Base-by-base conservation (phyloP, 2,797 vertebrate genomes). In the Hyperoplus immaculatus region DNA sequence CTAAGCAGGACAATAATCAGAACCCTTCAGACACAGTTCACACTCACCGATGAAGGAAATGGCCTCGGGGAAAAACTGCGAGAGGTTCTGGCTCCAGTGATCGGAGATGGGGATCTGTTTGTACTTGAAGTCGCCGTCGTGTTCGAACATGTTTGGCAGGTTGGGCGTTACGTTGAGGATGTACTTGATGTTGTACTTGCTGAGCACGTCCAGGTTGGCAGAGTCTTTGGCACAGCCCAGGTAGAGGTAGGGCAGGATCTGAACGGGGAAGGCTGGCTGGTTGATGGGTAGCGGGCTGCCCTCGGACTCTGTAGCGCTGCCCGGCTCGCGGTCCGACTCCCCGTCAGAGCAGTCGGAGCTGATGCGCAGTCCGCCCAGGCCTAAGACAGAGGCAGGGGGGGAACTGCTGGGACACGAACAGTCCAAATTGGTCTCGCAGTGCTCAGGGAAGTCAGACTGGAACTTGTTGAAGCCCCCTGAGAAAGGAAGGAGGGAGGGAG, bases 1-100 rank as follows among this genome's bases (percentile, higher is more conserved):
- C 8, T 36, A 51, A 42, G 11, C 14, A 41, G 29, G 13, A 39
- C 41, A 58, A n/a, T 13, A 2, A 39, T 45, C 39, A 50, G 42
- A 18, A 0, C 21, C 21, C 16, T 14, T 14, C 11, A 42, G 5
- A 38, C 21, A n/a, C 11, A 41, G 11, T 12, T 36, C 1, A 36
- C 16, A 96, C 98, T 96, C 92, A 99, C 98, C 98, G 36, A 99
- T 99, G 93, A 99, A 99, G 86, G 97, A 97, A 93, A 99, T 99
- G 95, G 98, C 98, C 93, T 99, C 98, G 0, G 98, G 98, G 92
- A 99, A 99, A 94, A 99, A 99, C 95, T 99, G 98, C 0, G 98
- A 99, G 79, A 99, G 97, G 91, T 99, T 99, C 94, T 99, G 98
- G 94, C 98, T 99, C 98, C 98, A 99, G 95, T 99, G 98, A 95